phyloP scores from a whole-genome alignment of 2,797 vertebrate species.

The Sebastes trivittatus region DNA sequence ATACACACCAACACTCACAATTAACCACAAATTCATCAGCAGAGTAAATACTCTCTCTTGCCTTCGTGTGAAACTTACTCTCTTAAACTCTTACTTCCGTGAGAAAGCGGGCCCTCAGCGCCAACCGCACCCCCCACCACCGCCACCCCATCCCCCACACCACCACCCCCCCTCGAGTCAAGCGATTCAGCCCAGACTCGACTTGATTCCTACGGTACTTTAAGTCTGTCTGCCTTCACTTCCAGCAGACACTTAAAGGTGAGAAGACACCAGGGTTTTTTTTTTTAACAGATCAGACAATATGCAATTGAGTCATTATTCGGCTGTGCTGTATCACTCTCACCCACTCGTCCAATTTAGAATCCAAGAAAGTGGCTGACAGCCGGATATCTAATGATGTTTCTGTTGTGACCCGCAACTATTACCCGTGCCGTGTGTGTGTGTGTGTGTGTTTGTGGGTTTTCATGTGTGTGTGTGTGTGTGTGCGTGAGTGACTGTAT shows the following conservation, averaged over 20 bases:
- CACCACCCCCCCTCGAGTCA: not conserved
- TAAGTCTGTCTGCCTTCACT: conserved; percentile 52
- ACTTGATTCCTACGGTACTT: conserved; percentile 39
- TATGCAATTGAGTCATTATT: conserved; percentile 73
- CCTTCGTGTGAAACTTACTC: conserved; percentile 44
- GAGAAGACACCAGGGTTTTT: conserved; percentile 42
- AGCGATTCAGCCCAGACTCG: conserved; percentile 37
- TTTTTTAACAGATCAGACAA: conserved; percentile 61
- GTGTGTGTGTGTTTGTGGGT: conserved; percentile 1
- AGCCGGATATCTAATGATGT: conserved; percentile 78
- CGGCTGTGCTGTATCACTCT: conserved; percentile 57
- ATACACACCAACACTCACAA: conserved; percentile 70
- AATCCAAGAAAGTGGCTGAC: conserved; percentile 69
- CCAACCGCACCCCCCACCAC: not conserved
- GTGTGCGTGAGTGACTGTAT: conserved; percentile 45
- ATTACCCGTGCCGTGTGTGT: conserved; percentile 53
- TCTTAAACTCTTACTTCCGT: conserved; percentile 51
- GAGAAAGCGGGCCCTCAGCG: conserved; percentile 30
- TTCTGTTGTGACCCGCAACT: conserved; percentile 74
- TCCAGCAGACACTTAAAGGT: conserved; percentile 62
- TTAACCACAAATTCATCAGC: conserved; percentile 74
- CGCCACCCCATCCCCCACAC: not conserved
- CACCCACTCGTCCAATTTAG: conserved; percentile 76
- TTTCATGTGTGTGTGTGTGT: conserved; percentile 20
- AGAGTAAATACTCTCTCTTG: conserved; percentile 65